Conservation (phyloP, 2,797 vertebrate genomes). For the Pipistrellus pipistrellus region DNA sequence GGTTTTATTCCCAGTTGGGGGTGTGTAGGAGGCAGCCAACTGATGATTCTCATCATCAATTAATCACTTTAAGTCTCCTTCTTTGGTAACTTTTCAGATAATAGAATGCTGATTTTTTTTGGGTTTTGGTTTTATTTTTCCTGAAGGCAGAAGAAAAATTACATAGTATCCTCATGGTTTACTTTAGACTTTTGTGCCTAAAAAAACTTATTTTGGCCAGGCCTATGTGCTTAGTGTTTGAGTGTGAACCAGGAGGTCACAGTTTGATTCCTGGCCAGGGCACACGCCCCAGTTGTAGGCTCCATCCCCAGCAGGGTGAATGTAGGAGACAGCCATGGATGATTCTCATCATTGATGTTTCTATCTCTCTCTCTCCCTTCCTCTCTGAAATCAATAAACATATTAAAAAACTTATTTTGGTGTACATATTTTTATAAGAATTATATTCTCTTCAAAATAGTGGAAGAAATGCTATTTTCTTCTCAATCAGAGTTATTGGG, state of each 20-base stretch:
- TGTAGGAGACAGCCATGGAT: too few species aligned
- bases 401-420: slow-evolving; percentile 51
- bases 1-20: too few species aligned
- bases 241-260: too few species aligned
- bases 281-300: too few species aligned
- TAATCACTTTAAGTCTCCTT: not conserved
- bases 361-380: too few species aligned
- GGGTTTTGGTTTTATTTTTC: slow-evolving; percentile 39
- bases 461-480: slow-evolving; percentile 54
- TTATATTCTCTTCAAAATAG: slow-evolving; percentile 65
- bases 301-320: too few species aligned
- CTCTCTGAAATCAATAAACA: too few species aligned
- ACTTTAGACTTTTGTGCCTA: slow-evolving; percentile 14
- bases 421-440: slow-evolving; percentile 56
- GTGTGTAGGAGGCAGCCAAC: too few species aligned
- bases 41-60: not conserved
- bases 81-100: slow-evolving; percentile 56
- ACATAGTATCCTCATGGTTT: slow-evolving; percentile 7
- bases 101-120: not conserved
- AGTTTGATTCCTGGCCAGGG: too few species aligned
- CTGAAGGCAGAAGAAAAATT: not conserved
- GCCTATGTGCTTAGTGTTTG: too few species aligned
- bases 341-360: too few species aligned
- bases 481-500: not conserved
- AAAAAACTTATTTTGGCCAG: slow-evolving; percentile 29